Evolutionary conservation across 2,113 vertebrate species (phyloP), one percentile per base, ranked within the genome.

Genomic region (Glareola pratincola): DNA sequence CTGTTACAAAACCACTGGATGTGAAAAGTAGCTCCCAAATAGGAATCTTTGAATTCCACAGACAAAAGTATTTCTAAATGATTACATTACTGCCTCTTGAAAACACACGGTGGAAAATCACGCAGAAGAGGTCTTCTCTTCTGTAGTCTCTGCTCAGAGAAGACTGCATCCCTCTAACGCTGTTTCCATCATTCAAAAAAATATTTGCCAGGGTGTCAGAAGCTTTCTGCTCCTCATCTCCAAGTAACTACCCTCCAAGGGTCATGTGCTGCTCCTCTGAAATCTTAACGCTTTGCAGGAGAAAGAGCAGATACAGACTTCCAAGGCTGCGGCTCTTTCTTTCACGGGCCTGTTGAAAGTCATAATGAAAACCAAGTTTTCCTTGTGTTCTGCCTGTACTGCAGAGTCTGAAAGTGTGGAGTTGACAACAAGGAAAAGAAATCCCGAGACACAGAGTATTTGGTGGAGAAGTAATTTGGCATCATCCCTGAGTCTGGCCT

Each of bases 91-190:
- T 86, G 85, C 78, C 90, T 93, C 75, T 94, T 95, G 83, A 94
- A 76, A 96, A 96, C 94, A 93, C 83, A 78, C 62, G 71, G 88
- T 94, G 82, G 94, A 96, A 96, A 92, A 92, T 90, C 87, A 76
- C 2, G 0, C 29, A 71, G 80, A 73, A 47, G 91, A 89, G 77
- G 67, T 91, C 91, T 85, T 92, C 45, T 89, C 37, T 77, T 85
- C 66, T 72, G 20, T 59, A 59, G 64, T 50, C 64, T 45, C 30
- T 68, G 51, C 72, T 73, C 68, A 39, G 87, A 59, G 76, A 64
- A 84, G 47, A 10, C 60, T 54, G 29, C 51, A 64, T 62, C 80
- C 51, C 26, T 91, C 27, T 56, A 39, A 51, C 23, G 16, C 37
- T 51, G 13, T 72, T 90, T 84, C 50, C 71, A 85, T 26, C 71